These are phyloP conservation scores for Leptinotarsa undecemlineata DNA, from an alignment of 1,140 invertebrate genomes.

Conservation along the genomic window DNA sequence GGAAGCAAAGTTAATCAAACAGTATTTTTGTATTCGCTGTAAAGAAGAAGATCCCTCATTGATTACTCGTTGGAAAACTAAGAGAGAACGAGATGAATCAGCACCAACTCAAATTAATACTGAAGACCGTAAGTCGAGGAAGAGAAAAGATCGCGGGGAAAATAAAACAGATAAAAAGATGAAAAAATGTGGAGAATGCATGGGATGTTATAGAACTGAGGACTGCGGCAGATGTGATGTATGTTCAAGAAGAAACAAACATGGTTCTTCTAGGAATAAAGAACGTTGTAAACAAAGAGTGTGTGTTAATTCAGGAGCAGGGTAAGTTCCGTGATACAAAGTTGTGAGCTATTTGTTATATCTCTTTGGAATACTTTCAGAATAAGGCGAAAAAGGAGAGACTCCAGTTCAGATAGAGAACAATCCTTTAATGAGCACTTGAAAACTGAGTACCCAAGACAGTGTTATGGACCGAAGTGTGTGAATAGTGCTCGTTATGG, in stretches of 20 bases:
- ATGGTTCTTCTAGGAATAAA: conserved; percentile 73
- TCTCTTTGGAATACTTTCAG: conserved; percentile 26
- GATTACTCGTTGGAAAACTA: conserved; percentile 78
- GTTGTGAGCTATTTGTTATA: no score
- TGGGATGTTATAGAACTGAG: conserved; percentile 76
- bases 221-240: conserved; percentile 87
- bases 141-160: conserved; percentile 56
- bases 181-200: conserved; percentile 80
- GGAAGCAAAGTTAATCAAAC: conserved; percentile 90
- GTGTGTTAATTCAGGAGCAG: conserved; percentile 56
- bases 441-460: conserved; percentile 61
- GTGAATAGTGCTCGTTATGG: conserved; percentile 72
- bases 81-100: conserved; percentile 56
- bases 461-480: conserved; percentile 93
- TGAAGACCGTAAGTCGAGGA: conserved; percentile 58
- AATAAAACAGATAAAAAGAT: conserved; percentile 49
- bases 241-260: conserved; percentile 79
- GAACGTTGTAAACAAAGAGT: conserved; percentile 68
- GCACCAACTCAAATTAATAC: conserved; percentile 45
- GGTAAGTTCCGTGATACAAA: conserved; percentile 35
- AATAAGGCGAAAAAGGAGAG: conserved; percentile 47
- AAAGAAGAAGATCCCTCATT: conserved; percentile 80
- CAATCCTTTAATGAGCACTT: conserved; percentile 45
- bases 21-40: conserved; percentile 89
- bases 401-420: conserved; percentile 51